Percentiles rank a stretch among this genome's conserved stretches.
phyloP scores from a whole-genome alignment of 2,797 vertebrate species.

The Aplochiton taeniatus region DNA sequence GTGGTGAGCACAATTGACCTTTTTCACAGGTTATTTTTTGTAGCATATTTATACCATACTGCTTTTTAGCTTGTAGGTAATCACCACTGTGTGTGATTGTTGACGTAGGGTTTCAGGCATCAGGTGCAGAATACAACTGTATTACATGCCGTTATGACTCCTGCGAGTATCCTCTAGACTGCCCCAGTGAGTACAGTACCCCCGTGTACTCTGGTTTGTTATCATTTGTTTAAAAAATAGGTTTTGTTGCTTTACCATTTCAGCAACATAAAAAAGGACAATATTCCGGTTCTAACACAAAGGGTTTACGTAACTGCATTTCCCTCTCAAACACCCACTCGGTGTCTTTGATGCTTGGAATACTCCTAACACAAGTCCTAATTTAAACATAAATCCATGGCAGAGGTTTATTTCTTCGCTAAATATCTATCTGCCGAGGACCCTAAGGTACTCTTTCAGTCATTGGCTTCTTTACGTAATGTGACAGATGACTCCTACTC shows the following conservation, averaged over 20 bases:
- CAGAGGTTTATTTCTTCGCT: conserved; percentile 66
- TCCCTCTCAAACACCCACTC: conserved; percentile 42
- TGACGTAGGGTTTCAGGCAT: conserved; percentile 69
- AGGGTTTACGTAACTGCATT: conserved; percentile 21
- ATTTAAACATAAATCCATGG: conserved; percentile 58
- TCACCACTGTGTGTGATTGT: not conserved
- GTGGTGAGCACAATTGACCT: conserved; percentile 72
- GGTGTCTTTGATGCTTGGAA: conserved; percentile 65
- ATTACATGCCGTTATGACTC: conserved; percentile 68
- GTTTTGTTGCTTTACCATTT: not conserved
- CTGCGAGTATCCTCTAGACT: conserved; percentile 76
- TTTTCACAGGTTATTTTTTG: not conserved
- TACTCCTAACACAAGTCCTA: conserved; percentile 63
- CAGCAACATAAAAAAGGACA: not conserved
- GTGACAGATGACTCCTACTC: conserved; percentile 75
- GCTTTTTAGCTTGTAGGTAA: not conserved
- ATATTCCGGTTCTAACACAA: conserved; percentile 2
- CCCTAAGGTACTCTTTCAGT: conserved; percentile 70
- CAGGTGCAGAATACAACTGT: conserved; percentile 67
- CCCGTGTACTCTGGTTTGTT: conserved; percentile 1
- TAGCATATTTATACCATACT: not conserved
- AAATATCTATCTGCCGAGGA: conserved; percentile 67
- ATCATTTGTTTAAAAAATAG: too few relatives aligned
- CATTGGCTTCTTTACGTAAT: conserved; percentile 72
- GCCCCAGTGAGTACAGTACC: conserved; percentile 67